Evolutionary conservation across 2,888 invertebrate species (phyloP), one percentile per base, ranked within the genome.

Genomic region (Limnephilus marmoratus): DNA sequence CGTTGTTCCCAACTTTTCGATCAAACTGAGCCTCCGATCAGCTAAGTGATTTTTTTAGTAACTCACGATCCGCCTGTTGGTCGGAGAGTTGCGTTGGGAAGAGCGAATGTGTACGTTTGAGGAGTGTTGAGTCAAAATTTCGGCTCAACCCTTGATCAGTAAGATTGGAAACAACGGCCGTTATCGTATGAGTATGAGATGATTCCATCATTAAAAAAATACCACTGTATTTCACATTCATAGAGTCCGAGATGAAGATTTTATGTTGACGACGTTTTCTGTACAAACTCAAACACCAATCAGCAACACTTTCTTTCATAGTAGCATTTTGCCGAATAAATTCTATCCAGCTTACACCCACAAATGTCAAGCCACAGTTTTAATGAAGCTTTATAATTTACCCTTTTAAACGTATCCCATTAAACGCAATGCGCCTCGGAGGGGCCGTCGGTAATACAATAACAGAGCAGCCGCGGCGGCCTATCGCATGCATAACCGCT

Each of bases 401-500:
- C 68, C 68, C 1, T 68, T 68, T 68, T 24, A 68, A 68, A 68
- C 68, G 68, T 68, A 68, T 68, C 68, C 68, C 68, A 68, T 68
- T 68, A 68, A 68, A 68, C 34, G 82, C 34, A 82, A 82, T 82
- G 34, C 83, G 83, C 83, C 37, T 83, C 83, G 24, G 37, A 83
- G 83, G 83, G 83, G 24, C 83, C 34, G 3, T 83, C 83, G 83
- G 83, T 37, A 41, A 41, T 83, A 34, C 34, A 68, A 68, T 68
- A 68, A 68, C 68, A 24, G 68, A 68, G 68, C 83, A 37, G 37
- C 83, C 34, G 37, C 83, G 83, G 83, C 37, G 83, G 85, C 41
- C 45, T 86, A 49, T 93, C 90, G 93, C 93, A 92, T 93, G 93
- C 81, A 41, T 5, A 24, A 34, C 24, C n/a, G 49, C 92, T 29